Evolutionary conservation across 2,888 invertebrate species (phyloP), one percentile per base, ranked within the genome.

Genomic region (Isoperla grammatica): DNA sequence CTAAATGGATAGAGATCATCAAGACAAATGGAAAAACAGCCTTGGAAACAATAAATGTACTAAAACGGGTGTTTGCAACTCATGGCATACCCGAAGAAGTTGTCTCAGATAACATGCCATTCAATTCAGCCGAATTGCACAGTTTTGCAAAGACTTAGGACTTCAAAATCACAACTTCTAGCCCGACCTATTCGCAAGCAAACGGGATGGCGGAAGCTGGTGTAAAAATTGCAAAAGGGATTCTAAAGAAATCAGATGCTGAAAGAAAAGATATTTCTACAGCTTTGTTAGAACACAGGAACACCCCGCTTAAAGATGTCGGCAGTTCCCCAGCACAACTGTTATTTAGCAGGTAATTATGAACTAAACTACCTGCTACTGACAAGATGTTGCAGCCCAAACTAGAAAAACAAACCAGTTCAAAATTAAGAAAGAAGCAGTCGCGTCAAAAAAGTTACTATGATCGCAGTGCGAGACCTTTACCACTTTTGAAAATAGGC

Each of bases 181-280:
- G 67, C 59, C 67, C 68, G 12, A 57, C 57, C 9, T 67, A 68
- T 57, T 63, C 67, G n/a, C 54, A 65, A 53, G 65, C 65, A 1
- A 69, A 69, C 53, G 66, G 65, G 2, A 23, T 66, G 29, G 67
- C 67, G 12, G 66, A 70, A 61, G 63, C 61, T 13, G 62, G 57
- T 2, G 64, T 66, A 9, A 37, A 61, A 11, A 66, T 64, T 1
- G 59, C 58, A 4, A 67, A 68, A 43, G 20, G 56, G 12, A 57
- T 67, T 13, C 15, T 68, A 2, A 63, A 65, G 35, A 68, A 67
- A 50, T 60, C 60, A 46, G 37, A 45, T n/a, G 60, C 57, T 13
- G 53, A 53, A 19, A 13, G 17, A 17, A 53, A 35, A 19, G 57
- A 48, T 35, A 48, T 57, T 35, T 19, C 45, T 12, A 43, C 35